Evolutionary conservation across 2,797 vertebrate genomes (phyloP), one percentile per base, ranked within the genome.

Genomic region (Todus mexicanus): DNA sequence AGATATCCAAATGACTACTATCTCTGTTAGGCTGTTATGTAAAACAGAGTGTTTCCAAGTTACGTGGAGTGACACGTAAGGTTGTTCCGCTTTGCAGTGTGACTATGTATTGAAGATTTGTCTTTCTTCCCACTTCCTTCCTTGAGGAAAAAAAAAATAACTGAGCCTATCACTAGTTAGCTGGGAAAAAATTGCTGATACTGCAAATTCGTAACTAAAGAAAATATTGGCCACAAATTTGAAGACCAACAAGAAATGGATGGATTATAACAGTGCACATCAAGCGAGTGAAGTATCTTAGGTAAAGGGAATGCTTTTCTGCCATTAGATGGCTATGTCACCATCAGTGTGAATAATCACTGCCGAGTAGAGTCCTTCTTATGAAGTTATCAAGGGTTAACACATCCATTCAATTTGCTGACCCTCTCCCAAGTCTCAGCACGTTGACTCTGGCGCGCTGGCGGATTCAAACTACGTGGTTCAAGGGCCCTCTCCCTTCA

Each of bases 211-310:
- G 59, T 51, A 82, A 48, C 33, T 37, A 57, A 72, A 47, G 25
- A 82, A 87, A 83, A 65, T 21, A 50, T 5, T 2, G 1, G 69
- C 10, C 19, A 35, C 68, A 25, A 70, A 33, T 20, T 0, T 31
- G 38, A 70, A 70, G 40, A 65, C 40, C 9, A 29, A 51, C 33
- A 79, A 54, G 31, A 9, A 16, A 40, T 5, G 9, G 78, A 38
- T 45, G 47, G 40, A 61, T 27, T 20, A n/a, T 22, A 84, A 26
- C 0, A 1, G 47, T 20, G 1, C 5, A 8, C 4, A 4, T 12
- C 63, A 70, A 29, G 12, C 13, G 27, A 26, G 29, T n/a, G n/a
- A n/a, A n/a, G n/a, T n/a, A n/a, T n/a, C n/a, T n/a, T n/a, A n/a
- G n/a, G n/a, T n/a, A n/a, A n/a, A n/a, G n/a, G n/a, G n/a, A 47